Evolutionary conservation across 2,113 vertebrate genomes (phyloP), one percentile per base, ranked within the genome.

Genomic region (Excalfactoria chinensis): DNA sequence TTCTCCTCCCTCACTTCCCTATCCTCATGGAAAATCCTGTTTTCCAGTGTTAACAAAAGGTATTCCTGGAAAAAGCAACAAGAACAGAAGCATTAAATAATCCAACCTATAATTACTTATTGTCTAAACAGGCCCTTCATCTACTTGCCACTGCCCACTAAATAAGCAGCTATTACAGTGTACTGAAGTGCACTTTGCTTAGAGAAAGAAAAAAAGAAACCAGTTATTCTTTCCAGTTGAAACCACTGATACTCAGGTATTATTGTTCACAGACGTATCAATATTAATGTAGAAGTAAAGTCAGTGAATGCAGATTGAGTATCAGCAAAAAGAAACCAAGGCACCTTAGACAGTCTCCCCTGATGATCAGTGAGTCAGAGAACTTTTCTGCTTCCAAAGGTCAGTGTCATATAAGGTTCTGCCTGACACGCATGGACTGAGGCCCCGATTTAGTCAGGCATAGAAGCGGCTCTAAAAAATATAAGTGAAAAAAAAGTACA

Each of bases 91-190:
- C 64, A 76, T 21, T 21, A 69, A 95, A 48, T 60, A 93, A 89
- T 7, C 82, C 75, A 71, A 91, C 3, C 20, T 49, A 20, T 85
- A 93, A 80, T 83, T 68, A 76, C 75, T 91, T 76, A 71, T 21
- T 88, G 56, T 90, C 78, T 48, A 73, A 70, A 43, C 13, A 75
- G 66, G n/a, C 30, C 66, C 91, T 58, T 83, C 86, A 60, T 6
- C 20, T 93, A 84, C 78, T 89, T 93, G 59, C 70, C 85, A 74
- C 93, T 90, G 74, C 73, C 89, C 51, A 56, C 90, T 93, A 96
- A 95, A 63, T 90, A 93, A 93, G 53, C 11, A 5, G 10, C 26
- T 88, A 78, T 48, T 58, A 80, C 43, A 84, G 26, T 44, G 87
- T 43, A 86, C 58, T 41, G 82, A 84, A 77, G 48, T 37, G 66